Percentiles rank a stretch among this genome's conserved stretches.
phyloP scores from a whole-genome alignment of 2,888 invertebrate species.

The Norana najaformis region DNA sequence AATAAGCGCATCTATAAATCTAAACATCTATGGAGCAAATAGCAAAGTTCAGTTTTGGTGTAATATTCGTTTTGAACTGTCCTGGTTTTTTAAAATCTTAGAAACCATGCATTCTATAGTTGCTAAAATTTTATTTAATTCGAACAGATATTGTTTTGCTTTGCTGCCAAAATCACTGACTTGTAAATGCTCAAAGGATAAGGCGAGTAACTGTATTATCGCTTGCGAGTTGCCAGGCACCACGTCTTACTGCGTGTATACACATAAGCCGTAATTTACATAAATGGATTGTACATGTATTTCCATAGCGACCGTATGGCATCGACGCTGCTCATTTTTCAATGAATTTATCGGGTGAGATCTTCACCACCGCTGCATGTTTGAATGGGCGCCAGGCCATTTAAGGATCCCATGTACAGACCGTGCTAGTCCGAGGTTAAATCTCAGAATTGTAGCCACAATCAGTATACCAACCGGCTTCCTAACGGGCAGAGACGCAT shows the following conservation, averaged over 20 bases:
- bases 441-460: no score
- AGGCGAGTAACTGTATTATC: background rate
- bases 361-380: no score
- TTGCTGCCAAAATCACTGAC: background rate
- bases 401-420: no score
- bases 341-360: no score
- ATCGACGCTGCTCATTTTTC: no score
- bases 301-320: no score
- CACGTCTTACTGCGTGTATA: background rate
- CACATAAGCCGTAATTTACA: no score
- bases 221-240: background rate
- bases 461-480: no score
- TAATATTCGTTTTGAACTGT: background rate
- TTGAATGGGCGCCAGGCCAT: no score
- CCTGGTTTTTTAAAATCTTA: background rate
- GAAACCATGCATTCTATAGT: background rate
- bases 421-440: no score
- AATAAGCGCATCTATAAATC: background rate
- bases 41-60: background rate
- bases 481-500: no score
- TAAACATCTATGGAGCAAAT: constrained; percentile 17
- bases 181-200: background rate
- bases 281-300: no score
- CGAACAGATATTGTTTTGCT: background rate
- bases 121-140: constrained; percentile 20